These are phyloP conservation scores for Furnarius figulus DNA, from an alignment of 2,113 vertebrate genomes.

Conservation along the genomic window DNA sequence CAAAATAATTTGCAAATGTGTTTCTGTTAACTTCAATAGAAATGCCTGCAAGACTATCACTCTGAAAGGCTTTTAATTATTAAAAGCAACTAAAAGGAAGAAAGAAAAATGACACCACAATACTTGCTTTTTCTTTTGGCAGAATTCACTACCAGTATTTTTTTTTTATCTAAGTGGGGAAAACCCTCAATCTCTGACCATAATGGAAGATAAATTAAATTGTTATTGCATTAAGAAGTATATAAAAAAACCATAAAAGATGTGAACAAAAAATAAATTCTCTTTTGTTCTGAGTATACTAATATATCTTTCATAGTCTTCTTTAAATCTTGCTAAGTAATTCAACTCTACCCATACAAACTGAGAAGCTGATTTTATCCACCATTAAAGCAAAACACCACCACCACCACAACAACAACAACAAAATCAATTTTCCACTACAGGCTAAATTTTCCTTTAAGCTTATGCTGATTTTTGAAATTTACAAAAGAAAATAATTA, in stretches of 20 bases:
- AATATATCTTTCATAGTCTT: neutral
- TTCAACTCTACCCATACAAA: neutral
- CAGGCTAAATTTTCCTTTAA: neutral
- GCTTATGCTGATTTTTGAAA: neutral
- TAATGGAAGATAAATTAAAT: neutral
- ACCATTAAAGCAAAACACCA: neutral
- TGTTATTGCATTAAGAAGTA: neutral
- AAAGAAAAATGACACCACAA: neutral
- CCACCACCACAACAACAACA: neutral
- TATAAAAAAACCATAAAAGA: rapidly evolving
- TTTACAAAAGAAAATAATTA: neutral
- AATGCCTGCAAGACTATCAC: neutral
- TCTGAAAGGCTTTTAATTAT: neutral
- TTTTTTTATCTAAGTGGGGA: neutral
- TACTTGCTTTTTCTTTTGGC: neutral
- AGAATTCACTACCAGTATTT: neutral
- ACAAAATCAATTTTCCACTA: neutral
- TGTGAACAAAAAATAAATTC: neutral
- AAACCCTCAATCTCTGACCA: neutral
- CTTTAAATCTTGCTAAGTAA: neutral
- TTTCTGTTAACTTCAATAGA: neutral
- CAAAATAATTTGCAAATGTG: neutral
- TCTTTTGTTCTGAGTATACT: neutral
- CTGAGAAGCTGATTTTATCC: neutral
- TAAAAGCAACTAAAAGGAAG: neutral